A percentile compares a stretch with the other conserved stretches of the same genome.
Conservation (phyloP, 2,888 invertebrate species). For the Dryobotodes eremita region DNA sequence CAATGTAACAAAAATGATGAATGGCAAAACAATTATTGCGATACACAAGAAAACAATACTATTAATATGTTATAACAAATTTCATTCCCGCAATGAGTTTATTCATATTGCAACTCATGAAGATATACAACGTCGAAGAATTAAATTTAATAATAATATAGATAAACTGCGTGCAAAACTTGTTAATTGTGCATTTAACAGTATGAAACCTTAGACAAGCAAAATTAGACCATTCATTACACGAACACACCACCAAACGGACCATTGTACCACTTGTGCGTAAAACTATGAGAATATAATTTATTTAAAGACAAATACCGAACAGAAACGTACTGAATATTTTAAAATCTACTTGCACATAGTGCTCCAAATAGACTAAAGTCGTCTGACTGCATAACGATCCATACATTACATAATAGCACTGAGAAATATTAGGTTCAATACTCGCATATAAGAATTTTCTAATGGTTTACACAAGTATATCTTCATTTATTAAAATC, state of each 20-base stretch:
- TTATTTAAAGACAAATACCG: conserved; percentile 28
- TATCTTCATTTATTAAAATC: conserved; percentile 42
- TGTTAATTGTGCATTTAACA: conserved; percentile 62
- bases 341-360: conserved; percentile 23
- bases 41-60: conserved; percentile 66
- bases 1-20: conserved; percentile 82
- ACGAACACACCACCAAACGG: conserved; percentile 35
- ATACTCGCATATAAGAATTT: conserved; percentile 24
- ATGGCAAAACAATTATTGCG: conserved; percentile 80
- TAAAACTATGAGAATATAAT: conserved; percentile 46
- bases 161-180: conserved; percentile 52
- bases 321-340: conserved; percentile 35
- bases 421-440: conserved; percentile 31
- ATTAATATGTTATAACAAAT: conserved; percentile 60
- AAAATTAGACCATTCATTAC: conserved; percentile 37
- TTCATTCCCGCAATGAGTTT: conserved; percentile 31
- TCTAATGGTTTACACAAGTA: conserved; percentile 23
- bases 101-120: conserved; percentile 45
- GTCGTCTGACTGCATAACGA: conserved; percentile 7
- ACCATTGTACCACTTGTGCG: conserved; percentile 63
- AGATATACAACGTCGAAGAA: conserved; percentile 40
- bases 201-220: conserved; percentile 43
- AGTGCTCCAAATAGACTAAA: conserved; percentile 23
- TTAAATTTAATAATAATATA: conserved; percentile 39
- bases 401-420: conserved; percentile 21